phyloP scores from a whole-genome alignment of 2,113 vertebrate genomes.

The Thymallus thymallus region DNA sequence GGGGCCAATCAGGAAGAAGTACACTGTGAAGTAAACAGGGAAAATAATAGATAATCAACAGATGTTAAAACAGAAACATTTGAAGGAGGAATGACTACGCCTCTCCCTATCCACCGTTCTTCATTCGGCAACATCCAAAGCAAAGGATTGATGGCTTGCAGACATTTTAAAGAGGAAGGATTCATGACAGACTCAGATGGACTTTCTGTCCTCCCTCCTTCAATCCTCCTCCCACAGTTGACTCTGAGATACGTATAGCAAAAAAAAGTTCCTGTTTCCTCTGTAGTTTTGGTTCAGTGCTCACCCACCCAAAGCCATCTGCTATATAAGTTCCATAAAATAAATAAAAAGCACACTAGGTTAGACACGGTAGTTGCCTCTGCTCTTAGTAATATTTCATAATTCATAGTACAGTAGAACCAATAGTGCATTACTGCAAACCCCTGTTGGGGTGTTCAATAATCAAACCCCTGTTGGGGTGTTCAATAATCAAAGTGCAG shows the following conservation, averaged over 20 bases:
- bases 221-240: slow-evolving; percentile 20
- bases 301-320: slow-evolving; percentile 10
- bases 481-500: slow-evolving; percentile 1
- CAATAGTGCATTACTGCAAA: slow-evolving; percentile 36
- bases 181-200: background rate
- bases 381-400: slow-evolving; percentile 50
- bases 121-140: background rate
- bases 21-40: slow-evolving; percentile 73
- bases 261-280: slow-evolving; percentile 20
- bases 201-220: slow-evolving; percentile 28
- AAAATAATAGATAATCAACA: slow-evolving; percentile 42
- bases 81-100: slow-evolving; percentile 12
- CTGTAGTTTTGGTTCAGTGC: slow-evolving; percentile 35
- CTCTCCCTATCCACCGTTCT: slow-evolving; percentile 8
- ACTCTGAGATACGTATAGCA: background rate
- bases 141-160: slow-evolving; percentile 18
- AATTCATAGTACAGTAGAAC: slow-evolving; percentile 47
- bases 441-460: slow-evolving; percentile 30
- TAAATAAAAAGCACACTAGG: slow-evolving; percentile 4
- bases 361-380: slow-evolving; percentile 53
- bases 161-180: slow-evolving; percentile 29
- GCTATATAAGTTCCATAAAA: background rate
- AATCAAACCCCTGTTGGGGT: slow-evolving; percentile 14
- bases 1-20: slow-evolving; percentile 67
- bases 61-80: slow-evolving; percentile 27